Conservation (phyloP, 53 echinoderm and acorn worm genomes). For the Patiria pectinifera region DNA sequence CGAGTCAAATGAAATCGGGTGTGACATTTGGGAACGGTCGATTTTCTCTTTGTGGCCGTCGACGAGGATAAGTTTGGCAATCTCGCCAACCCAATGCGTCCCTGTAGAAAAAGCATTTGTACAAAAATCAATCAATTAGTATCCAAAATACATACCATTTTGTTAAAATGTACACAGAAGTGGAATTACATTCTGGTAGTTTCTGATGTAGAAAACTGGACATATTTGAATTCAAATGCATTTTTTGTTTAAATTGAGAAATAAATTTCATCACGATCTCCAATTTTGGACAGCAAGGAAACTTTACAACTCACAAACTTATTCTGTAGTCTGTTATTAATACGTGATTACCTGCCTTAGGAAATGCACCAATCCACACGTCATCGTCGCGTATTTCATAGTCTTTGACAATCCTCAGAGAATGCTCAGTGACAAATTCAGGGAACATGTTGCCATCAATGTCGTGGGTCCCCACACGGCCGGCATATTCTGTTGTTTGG, state of each 20-base stretch:
- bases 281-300: too few relatives aligned
- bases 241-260: too few relatives aligned
- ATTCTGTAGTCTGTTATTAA: too few relatives aligned
- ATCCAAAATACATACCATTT: too few relatives aligned
- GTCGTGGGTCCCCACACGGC: background rate
- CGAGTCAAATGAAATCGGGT: background rate
- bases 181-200: too few relatives aligned
- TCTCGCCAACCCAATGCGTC: conserved; percentile 16
- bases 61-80: conserved; percentile 1
- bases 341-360: conserved; percentile 14
- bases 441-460: conserved; percentile 16
- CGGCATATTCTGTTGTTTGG: too few relatives aligned
- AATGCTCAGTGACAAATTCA: conserved; percentile 9
- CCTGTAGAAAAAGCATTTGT: background rate
- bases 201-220: too few relatives aligned
- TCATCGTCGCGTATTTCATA: conserved; percentile 19
- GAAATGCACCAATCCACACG: conserved; percentile 10
- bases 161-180: too few relatives aligned
- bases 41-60: conserved; percentile 9
- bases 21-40: background rate
- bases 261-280: too few relatives aligned
- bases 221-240: too few relatives aligned
- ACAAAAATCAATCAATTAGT: background rate
- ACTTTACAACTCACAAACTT: too few relatives aligned
- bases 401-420: conserved; percentile 16